phyloP scores from a whole-genome alignment of 2,797 vertebrate species.

The Potorous gilbertii region DNA sequence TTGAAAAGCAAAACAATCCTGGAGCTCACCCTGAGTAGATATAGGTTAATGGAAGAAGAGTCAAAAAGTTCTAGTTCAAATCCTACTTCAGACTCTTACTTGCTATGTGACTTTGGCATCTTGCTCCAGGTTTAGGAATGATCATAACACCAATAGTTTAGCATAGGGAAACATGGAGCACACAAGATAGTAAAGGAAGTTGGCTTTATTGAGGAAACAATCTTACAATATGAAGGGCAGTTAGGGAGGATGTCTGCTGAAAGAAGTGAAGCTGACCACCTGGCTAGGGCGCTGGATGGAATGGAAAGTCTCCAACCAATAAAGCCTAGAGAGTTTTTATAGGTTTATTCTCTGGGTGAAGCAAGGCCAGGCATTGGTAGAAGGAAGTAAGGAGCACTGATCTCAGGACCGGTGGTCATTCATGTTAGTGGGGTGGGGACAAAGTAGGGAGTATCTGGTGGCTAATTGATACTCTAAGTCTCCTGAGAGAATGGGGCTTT shows the following conservation, averaged over 20 bases:
- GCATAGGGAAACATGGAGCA: not conserved
- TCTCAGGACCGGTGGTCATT: not conserved
- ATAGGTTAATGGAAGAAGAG: not conserved
- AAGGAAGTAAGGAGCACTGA: not conserved
- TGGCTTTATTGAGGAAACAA: not conserved
- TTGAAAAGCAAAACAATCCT: constrained; percentile 2
- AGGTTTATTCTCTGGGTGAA: not conserved
- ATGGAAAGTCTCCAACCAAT: not conserved
- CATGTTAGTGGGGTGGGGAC: not conserved
- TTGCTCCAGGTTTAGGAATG: not conserved
- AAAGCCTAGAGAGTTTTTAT: not conserved
- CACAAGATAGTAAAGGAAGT: not conserved
- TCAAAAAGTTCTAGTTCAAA: not conserved
- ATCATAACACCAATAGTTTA: not conserved
- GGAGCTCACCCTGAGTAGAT: not conserved
- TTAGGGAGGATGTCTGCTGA: not conserved
- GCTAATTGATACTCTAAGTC: not conserved
- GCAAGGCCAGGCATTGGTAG: not conserved
- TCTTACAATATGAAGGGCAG: not conserved
- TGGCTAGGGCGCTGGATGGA: not conserved
- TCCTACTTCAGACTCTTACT: not conserved
- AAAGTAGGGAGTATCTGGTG: not conserved
- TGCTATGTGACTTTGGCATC: not conserved
- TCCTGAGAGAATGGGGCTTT: not conserved
- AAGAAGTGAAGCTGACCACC: not conserved